Evolutionary conservation across 2,888 invertebrate genomes (phyloP).

Genomic region (Pseudanteris insignis): DNA sequence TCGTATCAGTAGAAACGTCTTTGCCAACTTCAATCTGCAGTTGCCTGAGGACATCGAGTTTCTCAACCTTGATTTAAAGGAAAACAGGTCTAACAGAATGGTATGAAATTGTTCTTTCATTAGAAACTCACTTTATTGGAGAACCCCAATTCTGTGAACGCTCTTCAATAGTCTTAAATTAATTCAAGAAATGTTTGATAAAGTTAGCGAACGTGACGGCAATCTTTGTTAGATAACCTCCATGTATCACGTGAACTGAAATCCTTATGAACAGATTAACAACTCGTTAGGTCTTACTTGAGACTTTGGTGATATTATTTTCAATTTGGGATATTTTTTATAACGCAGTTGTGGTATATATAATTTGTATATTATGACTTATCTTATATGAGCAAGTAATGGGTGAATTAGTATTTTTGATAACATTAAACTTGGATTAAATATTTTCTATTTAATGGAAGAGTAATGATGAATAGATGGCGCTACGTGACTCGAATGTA

Average conservation of each 20-base stretch:
- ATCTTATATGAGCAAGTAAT: too few species aligned
- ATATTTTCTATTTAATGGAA: constrained; percentile 31
- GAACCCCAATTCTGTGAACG: constrained; percentile 34
- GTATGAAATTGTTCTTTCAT: constrained; percentile 45
- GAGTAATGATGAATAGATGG: constrained; percentile 33
- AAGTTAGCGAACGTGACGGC: constrained; percentile 16
- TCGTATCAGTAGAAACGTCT: constrained; percentile 38
- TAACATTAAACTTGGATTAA: too few species aligned
- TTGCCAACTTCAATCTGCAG: constrained; percentile 38
- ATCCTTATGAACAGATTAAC: too few species aligned
- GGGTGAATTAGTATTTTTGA: too few species aligned
- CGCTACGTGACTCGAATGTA: too few species aligned
- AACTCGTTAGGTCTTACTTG: too few species aligned
- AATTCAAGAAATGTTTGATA: constrained; percentile 30
- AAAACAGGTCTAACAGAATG: constrained; percentile 43
- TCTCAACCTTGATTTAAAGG: constrained; percentile 43
- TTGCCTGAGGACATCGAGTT: constrained; percentile 43
- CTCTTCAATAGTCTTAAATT: constrained; percentile 30
- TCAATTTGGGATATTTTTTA: too few species aligned
- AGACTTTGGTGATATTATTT: too few species aligned
- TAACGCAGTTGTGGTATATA: too few species aligned
- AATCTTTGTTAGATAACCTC: constrained; percentile 6
- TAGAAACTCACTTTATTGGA: constrained; percentile 37
- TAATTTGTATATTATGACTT: too few species aligned
- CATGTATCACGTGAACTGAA: background rate